A percentile compares a stretch with the other conserved stretches of the same genome.
Evolutionary conservation across 1,140 invertebrate species (phyloP).

Genomic region (Plutomurus gul): DNA sequence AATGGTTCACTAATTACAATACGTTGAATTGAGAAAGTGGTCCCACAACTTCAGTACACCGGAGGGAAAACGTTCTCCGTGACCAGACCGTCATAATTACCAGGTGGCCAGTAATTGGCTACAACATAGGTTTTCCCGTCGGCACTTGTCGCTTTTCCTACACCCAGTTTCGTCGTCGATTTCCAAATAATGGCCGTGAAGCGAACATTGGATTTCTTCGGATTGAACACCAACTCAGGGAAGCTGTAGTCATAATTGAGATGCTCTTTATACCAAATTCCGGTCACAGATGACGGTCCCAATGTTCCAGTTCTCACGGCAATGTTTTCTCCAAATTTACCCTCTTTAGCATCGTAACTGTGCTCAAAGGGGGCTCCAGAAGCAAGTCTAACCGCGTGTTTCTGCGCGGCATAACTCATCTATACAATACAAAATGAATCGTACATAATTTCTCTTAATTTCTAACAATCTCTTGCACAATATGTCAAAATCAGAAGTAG

Average conservation of each 20-base stretch:
- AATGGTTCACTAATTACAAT: no score
- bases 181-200: conserved; percentile 38
- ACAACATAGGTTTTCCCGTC: conserved; percentile 33
- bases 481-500: no score
- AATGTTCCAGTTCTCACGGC: not conserved
- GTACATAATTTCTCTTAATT: no score
- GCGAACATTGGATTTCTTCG: not conserved
- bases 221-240: not conserved
- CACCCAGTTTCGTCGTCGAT: not conserved
- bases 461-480: no score
- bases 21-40: no score
- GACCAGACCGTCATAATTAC: not conserved
- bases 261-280: conserved; percentile 30
- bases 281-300: not conserved
- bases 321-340: conserved; percentile 29
- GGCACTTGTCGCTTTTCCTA: conserved; percentile 14
- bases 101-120: not conserved
- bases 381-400: conserved; percentile 1
- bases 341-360: not conserved
- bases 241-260: conserved; percentile 21
- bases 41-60: conserved; percentile 2
- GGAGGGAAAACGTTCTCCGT: conserved; percentile 22
- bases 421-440: not conserved
- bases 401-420: conserved; percentile 3
- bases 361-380: not conserved